phyloP scores from a whole-genome alignment of 2,797 vertebrate genomes.

The Potorous gilbertii region DNA sequence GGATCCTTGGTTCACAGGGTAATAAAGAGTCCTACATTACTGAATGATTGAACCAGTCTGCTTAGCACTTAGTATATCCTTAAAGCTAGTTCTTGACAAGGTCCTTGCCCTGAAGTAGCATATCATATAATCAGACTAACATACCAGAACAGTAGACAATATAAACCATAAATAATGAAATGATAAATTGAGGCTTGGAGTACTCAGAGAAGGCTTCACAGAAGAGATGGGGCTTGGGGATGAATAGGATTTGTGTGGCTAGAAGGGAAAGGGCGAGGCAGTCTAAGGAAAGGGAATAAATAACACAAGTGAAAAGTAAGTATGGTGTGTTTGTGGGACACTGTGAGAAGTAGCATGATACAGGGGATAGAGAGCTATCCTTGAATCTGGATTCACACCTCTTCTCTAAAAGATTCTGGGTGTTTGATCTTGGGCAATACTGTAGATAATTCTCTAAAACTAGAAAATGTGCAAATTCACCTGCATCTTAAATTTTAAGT shows the following conservation, averaged over 20 bases:
- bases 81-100: neutral
- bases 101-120: neutral
- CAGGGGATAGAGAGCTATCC: neutral
- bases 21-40: neutral
- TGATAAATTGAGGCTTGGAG: constrained; percentile 15
- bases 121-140: neutral
- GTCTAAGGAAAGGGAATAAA: neutral
- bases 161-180: neutral
- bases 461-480: neutral
- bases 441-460: neutral
- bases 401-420: neutral
- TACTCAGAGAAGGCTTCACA: neutral
- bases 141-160: neutral
- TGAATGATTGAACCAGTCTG: neutral
- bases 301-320: neutral
- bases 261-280: neutral
- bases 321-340: neutral
- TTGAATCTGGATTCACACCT: neutral
- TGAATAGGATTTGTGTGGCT: neutral
- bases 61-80: neutral
- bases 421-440: neutral
- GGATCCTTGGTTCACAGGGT: neutral
- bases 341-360: constrained; percentile 21
- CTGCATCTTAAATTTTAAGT: neutral
- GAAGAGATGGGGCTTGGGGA: neutral